Evolutionary conservation across 2,888 invertebrate species (phyloP), one percentile per base, ranked within the genome.

Genomic region (Schrankia costaestrigalis): DNA sequence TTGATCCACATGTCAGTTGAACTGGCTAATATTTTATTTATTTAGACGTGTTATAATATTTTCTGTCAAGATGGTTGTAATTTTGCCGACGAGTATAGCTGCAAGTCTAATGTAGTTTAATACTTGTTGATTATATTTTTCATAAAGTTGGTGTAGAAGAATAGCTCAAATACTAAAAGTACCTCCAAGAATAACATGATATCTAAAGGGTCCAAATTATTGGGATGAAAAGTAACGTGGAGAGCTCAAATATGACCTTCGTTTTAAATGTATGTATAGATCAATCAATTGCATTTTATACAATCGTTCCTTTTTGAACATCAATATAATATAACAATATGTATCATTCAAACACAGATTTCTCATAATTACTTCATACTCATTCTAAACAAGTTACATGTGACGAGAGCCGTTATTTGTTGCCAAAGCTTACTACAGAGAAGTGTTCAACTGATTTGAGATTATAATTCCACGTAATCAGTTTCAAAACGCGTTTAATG

Each of bases 251-350:
- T n/a, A n/a, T n/a, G n/a, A n/a, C n/a, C n/a, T n/a, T n/a, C n/a
- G n/a, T 17, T 17, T 17, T 17, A 17, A 17, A 7, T 7, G 11
- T n/a, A n/a, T n/a, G 8, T 15, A 21, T 40, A 50, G 42, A 35
- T 47, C 43, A 18, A 57, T 40, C 41, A 45, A 40, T 35, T 30
- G 25, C 33, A 23, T 26, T 26, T 29, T 34, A 21, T 23, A 37
- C 23, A 51, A 47, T 42, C 39, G 46, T 45, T 53, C 39, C 15
- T 19, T 52, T n/a, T 21, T 25, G 47, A 48, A 65, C 63, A 66
- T 54, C 24, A 39, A 28, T 29, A 15, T 49, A 37, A 30, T 29
- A 18, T 43, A 22, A 56, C 40, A 42, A 47, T 41, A 49, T 31
- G 9, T 31, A 46, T 28, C 31, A 46, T 37, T 31, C 35, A 44